These are phyloP conservation scores for Caenorhabditis tropicalis DNA, from an alignment of 1,140 invertebrate genomes.

Conservation along the genomic window DNA sequence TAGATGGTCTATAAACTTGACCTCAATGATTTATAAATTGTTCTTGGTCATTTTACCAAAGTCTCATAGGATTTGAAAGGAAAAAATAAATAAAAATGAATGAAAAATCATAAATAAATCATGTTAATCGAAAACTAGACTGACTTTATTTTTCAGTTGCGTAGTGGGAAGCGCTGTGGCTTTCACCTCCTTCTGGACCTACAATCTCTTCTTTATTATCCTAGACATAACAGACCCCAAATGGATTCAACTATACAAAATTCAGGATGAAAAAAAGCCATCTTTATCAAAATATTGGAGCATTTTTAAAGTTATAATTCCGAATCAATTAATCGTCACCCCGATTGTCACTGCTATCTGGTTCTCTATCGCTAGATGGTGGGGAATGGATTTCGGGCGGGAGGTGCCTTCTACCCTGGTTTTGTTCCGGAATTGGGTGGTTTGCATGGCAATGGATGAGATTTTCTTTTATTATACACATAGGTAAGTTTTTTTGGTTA, in stretches of 20 bases:
- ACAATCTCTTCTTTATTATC: conserved; percentile 52
- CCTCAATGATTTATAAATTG: too few species aligned
- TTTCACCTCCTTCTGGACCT: background rate
- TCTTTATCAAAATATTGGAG: conserved; percentile 71
- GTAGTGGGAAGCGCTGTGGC: conserved; percentile 8
- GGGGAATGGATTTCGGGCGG: conserved; percentile 78
- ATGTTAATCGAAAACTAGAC: too few species aligned
- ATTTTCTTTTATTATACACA: conserved; percentile 87
- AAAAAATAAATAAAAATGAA: too few species aligned
- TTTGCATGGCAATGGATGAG: conserved; percentile 84
- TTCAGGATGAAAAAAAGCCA: conserved; percentile 64
- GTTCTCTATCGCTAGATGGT: conserved; percentile 77
- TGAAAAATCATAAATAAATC: too few species aligned
- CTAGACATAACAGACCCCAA: conserved; percentile 49
- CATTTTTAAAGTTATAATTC: conserved; percentile 80
- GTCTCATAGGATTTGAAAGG: too few species aligned
- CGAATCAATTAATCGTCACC: conserved; percentile 82
- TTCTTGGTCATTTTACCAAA: too few species aligned
- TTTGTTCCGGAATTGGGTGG: conserved; percentile 81
- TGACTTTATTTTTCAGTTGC: background rate
- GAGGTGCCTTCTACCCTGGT: conserved; percentile 84
- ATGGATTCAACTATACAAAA: conserved; percentile 52
- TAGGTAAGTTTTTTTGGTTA: conserved; percentile 72
- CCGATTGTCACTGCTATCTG: conserved; percentile 77
- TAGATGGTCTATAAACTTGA: too few species aligned